Percentiles rank a stretch among this genome's conserved stretches.
phyloP scores from a whole-genome alignment of 2,113 vertebrate genomes.

The Urocynchramus pylzowi region DNA sequence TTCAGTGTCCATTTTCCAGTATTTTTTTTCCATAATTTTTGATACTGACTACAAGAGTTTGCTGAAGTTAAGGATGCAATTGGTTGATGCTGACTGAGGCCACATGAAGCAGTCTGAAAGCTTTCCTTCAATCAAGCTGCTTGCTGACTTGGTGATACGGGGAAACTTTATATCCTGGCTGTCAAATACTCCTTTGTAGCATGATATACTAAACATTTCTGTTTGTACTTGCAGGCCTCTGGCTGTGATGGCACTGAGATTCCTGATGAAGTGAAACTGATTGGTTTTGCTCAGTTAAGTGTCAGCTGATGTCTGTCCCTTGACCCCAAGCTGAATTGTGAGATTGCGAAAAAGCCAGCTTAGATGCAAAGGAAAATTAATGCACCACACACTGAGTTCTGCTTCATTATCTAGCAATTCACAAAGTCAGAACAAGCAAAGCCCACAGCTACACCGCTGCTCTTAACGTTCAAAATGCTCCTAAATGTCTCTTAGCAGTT shows the following conservation, averaged over 20 bases:
- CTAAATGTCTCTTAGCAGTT: conserved; percentile 70
- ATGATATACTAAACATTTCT: neutral
- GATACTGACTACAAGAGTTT: neutral
- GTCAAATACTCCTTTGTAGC: neutral
- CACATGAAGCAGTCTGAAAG: neutral
- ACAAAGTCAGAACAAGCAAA: conserved; percentile 70
- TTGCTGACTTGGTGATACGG: neutral
- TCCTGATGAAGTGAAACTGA: conserved; percentile 96
- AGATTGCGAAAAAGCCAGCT: conserved; percentile 77
- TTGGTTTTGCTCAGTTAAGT: conserved; percentile 96
- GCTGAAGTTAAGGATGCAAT: neutral
- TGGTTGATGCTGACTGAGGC: neutral
- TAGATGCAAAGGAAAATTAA: conserved; percentile 65
- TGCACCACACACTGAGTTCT: conserved; percentile 72
- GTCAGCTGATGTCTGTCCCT: conserved; percentile 85
- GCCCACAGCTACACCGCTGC: conserved; percentile 68
- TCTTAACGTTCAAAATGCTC: conserved; percentile 71
- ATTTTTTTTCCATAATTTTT: neutral
- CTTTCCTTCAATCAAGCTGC: neutral
- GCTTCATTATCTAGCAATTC: conserved; percentile 76
- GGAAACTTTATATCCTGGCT: neutral
- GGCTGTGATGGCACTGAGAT: conserved; percentile 91
- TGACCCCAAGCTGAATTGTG: conserved; percentile 70
- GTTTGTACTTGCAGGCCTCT: conserved; percentile 80
- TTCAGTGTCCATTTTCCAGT: neutral